Base-by-base conservation (phyloP, 1,140 invertebrate species). In the Sitophilus oryzae region DNA sequence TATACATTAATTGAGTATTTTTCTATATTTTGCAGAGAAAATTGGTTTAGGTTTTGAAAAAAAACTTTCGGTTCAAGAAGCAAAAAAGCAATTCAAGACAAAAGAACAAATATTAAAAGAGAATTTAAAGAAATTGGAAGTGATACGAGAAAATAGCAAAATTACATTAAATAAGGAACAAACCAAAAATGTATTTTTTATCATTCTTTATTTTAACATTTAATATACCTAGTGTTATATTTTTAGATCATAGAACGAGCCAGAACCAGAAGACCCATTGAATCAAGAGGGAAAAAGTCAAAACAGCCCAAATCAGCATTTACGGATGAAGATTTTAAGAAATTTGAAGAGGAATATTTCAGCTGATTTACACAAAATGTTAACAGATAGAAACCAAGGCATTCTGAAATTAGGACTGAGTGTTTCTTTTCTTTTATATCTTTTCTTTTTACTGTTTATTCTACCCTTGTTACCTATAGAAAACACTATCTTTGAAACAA, bases 221-320 rank as follows among this genome's bases (percentile, higher is more conserved):
- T n/a, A n/a, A n/a, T n/a, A n/a, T n/a, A n/a, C n/a, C 37, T 5
- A n/a, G 6, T 8, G 6, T 42, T 3, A 16, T 20, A 42, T 53
- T 70, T 70, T 22, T 65, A 79, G 76, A 74, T 80, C 35, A 66
- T 79, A 23, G 66, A 77, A 58, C 62, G 78, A 50, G 76, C 76
- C 2, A 64, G 76, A 10, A 74, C 69, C 47, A 73, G 70, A 47
- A 75, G 74, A 56, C 73, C 77, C 0, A 58, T 78, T 30, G 64
- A 71, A 47, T 66, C 73, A 52, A 66, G 71, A 4, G 66, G 67
- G 25, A 66, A 67, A 45, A 42, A 56, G 5, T 72, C 74, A 40
- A 68, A 72, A 48, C 59, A 71, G 44, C 70, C 77, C 41, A 73
- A 71, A 19, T 77, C 79, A 14, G 68, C 73, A 9, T 80, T 80